A percentile compares a stretch with the other conserved stretches of the same genome.
Evolutionary conservation across 1,140 invertebrate genomes (phyloP).

Genomic region (Bradysia coprophila): DNA sequence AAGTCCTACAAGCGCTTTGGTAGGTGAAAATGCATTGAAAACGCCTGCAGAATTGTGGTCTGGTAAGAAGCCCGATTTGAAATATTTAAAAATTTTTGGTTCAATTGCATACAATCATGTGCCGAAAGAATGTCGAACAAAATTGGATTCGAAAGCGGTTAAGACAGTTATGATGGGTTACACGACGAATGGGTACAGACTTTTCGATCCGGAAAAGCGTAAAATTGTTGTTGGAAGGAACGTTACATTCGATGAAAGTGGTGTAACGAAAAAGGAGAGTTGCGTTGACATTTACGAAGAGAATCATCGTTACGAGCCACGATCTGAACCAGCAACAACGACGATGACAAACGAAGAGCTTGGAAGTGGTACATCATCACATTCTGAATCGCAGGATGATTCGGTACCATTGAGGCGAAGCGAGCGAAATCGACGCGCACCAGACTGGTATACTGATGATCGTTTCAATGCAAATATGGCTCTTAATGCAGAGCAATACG

Average conservation of each 20-base stretch:
- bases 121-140: constrained; percentile 1
- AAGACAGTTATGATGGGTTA: constrained; percentile 10
- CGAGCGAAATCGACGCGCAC: not conserved
- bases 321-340: constrained; percentile 1
- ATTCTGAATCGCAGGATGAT: constrained; percentile 1
- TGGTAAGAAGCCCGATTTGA: constrained; percentile 10
- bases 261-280: not conserved
- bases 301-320: not conserved
- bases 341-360: not conserved
- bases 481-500: not conserved
- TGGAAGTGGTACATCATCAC: constrained; percentile 1
- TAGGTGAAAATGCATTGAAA: constrained; percentile 1
- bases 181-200: constrained; percentile 10
- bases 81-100: constrained; percentile 13
- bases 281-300: constrained; percentile 2
- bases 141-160: constrained; percentile 4
- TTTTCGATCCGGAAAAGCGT: constrained; percentile 7
- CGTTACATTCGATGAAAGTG: constrained; percentile 5
- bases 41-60: constrained; percentile 16
- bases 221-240: constrained; percentile 1
- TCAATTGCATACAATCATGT: constrained; percentile 5
- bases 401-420: not conserved
- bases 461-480: not conserved
- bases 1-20: constrained; percentile 4
- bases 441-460: not conserved